Evolutionary conservation across 2,113 vertebrate genomes (phyloP).

Genomic region (Pseudorasbora parva): DNA sequence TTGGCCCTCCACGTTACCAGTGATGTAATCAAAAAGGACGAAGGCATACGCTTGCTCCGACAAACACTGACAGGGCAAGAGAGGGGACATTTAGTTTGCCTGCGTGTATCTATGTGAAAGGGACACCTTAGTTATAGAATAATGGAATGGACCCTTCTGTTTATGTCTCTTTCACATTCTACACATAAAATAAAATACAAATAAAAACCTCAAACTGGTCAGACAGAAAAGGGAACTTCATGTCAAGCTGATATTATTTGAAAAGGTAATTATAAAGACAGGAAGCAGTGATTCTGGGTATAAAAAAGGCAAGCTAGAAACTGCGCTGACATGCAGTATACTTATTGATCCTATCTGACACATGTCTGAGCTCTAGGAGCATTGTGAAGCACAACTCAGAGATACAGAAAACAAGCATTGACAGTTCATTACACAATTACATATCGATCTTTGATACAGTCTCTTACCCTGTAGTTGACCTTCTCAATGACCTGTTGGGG

Average conservation of each 20-base stretch:
- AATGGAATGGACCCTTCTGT: background rate
- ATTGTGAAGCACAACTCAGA: background rate
- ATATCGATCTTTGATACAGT: background rate
- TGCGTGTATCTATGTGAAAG: background rate
- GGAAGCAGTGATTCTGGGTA: background rate
- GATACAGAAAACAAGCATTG: background rate
- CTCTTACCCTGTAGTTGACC: slow-evolving; percentile 88
- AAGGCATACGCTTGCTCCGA: slow-evolving; percentile 83
- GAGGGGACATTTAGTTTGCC: slow-evolving; percentile 34
- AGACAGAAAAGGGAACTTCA: background rate
- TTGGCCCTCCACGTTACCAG: slow-evolving; percentile 74
- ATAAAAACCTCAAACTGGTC: background rate
- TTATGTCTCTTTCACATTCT: background rate
- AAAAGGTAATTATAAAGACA: background rate
- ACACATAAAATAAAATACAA: background rate
- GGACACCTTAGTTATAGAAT: background rate
- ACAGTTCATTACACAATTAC: background rate
- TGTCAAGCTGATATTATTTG: background rate
- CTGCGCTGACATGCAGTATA: background rate
- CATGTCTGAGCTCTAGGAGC: background rate
- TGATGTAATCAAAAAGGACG: slow-evolving; percentile 86
- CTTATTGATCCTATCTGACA: background rate
- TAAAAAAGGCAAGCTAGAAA: background rate
- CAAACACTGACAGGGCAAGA: slow-evolving; percentile 65
- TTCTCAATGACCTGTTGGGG: slow-evolving; percentile 90